Base-by-base conservation (phyloP, 2,888 invertebrate species). In the Nymphalis urticae region DNA sequence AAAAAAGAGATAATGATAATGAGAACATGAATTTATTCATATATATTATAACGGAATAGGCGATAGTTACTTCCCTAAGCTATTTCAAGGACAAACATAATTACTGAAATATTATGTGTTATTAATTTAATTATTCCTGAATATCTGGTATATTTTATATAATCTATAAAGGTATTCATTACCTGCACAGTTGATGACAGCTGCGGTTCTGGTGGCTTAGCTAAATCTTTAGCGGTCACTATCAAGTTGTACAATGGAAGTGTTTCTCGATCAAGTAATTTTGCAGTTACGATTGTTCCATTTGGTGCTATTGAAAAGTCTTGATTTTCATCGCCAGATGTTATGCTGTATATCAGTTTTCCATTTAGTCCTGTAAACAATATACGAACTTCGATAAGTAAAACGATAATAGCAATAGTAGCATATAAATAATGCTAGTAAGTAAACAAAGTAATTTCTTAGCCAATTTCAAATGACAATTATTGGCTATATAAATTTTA, bases 111-210 rank as follows among this genome's bases (percentile, higher is more conserved):
- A 42, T 42, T 42, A 10, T 2, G 36, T 9, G 10, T 42, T 42
- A 42, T 10, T 10, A 10, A 42, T 10, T 42, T 9, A 42, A 42
- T 32, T 32, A 32, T 10, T 42, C 10, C 36, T 42, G 9, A 42
- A 42, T 42, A 42, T 13, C 42, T 42, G 13, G 42, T 42, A 42
- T 13, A 32, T 19, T 32, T 36, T 2, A 19, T 6, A 48, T 13
- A 36, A 36, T 19, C 21, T 13, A 16, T 13, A 48, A 24, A 32
- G 27, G 27, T 24, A 21, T 42, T 48, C 42, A 64, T 72, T 81
- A 96, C 97, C 95, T 98, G 97, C 10, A 97, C 97, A 50, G 97
- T 97, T 19, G 97, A 97, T 24, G 97, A 97, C 62, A 98, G 93
- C 67, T 95, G 94, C 64, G 95, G 95, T 79, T 96, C 95, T 42